Evolutionary conservation across 2,797 vertebrate species (phyloP).

Genomic region (Acipenser oxyrinchus): DNA sequence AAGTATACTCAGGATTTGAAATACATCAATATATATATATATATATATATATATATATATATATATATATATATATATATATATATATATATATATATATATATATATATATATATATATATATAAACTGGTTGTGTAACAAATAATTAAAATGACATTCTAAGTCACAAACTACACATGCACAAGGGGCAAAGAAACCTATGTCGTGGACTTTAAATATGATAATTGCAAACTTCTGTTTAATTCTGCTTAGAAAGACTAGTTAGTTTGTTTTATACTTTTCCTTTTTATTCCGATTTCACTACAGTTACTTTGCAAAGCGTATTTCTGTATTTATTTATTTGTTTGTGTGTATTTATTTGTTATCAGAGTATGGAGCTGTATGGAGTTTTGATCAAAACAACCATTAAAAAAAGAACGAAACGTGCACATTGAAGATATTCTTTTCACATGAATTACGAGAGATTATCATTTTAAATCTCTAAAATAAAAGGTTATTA

Average conservation of each 20-base stretch:
- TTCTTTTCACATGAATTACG: not conserved
- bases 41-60: no score
- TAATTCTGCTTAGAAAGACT: conserved; percentile 8
- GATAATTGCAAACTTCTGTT: conserved; percentile 2
- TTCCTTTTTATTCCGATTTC: not conserved
- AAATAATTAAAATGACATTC: conserved; percentile 14
- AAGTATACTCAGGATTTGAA: conserved; percentile 66
- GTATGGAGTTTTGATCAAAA: conserved; percentile 29
- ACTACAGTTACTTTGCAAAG: not conserved
- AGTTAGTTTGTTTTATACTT: conserved; percentile 4
- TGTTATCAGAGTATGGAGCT: not conserved
- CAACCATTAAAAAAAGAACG: no score
- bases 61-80: not conserved
- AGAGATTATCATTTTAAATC: not conserved
- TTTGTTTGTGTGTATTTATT: conserved; percentile 38
- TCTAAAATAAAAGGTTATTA: conserved; percentile 5
- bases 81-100: not conserved
- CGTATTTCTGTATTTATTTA: not conserved
- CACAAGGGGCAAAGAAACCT: not conserved
- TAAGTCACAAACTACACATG: conserved; percentile 2
- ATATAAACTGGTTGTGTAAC: conserved; percentile 8
- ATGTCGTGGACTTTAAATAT: not conserved
- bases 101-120: conserved; percentile 11
- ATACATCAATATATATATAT: conserved; percentile 17
- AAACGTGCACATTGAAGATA: no score